phyloP scores from a whole-genome alignment of 2,888 invertebrate species.

The Petrolisthes cinctipes region DNA sequence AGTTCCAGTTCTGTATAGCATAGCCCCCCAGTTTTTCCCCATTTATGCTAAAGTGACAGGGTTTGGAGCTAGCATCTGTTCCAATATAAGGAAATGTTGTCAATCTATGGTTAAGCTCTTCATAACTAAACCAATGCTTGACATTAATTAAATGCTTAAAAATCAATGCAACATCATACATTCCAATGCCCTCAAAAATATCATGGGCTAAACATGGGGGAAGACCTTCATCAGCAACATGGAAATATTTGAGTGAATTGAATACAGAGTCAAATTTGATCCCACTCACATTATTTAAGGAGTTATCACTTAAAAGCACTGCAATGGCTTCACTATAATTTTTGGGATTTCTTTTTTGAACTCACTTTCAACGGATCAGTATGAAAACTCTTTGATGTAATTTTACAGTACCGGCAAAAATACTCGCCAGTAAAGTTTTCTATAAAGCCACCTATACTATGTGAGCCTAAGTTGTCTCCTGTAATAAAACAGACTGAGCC shows the following conservation, averaged over 20 bases:
- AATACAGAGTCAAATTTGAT: too few species aligned
- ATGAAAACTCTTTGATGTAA: not conserved
- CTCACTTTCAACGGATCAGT: not conserved
- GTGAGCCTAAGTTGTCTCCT: not conserved
- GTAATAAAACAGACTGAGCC: not conserved
- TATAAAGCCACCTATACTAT: not conserved
- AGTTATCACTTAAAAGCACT: not conserved
- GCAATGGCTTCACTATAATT: not conserved
- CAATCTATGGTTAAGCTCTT: not conserved
- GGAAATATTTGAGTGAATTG: not conserved
- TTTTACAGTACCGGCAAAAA: not conserved
- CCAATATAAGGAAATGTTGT: constrained; percentile 11
- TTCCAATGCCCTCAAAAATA: not conserved
- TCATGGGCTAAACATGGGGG: not conserved
- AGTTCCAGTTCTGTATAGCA: not conserved
- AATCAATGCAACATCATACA: not conserved
- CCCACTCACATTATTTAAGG: not conserved
- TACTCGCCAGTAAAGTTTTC: not conserved
- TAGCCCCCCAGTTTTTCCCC: not conserved
- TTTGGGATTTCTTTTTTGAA: not conserved
- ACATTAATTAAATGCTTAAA: not conserved
- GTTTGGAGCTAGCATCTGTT: constrained; percentile 13
- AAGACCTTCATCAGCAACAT: not conserved
- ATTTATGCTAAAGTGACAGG: not conserved
- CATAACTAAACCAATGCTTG: not conserved